Percentiles rank a stretch among this genome's conserved stretches.
phyloP scores from a whole-genome alignment of 2,797 vertebrate species.

The Hozukius guyotensis region DNA sequence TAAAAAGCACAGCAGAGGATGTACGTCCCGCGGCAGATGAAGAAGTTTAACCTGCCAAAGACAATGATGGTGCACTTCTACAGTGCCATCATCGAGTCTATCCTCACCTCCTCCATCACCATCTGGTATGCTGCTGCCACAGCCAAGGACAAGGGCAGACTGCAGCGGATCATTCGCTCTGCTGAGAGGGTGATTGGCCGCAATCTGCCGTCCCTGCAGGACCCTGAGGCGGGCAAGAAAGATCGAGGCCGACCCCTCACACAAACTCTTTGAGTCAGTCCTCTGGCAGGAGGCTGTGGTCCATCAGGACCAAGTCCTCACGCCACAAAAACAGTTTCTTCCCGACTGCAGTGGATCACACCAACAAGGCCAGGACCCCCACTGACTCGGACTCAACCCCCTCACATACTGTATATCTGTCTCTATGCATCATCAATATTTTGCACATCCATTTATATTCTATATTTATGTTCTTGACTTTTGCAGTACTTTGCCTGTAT shows the following conservation, averaged over 20 bases:
- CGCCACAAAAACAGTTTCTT: neutral
- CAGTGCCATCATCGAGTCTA: neutral
- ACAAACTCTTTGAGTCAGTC: neutral
- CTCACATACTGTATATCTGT: too few relatives aligned
- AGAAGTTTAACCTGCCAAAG: neutral
- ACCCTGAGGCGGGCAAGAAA: neutral
- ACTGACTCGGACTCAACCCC: neutral
- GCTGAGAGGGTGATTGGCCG: neutral
- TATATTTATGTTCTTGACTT: too few relatives aligned
- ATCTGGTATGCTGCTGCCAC: neutral
- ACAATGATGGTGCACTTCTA: neutral
- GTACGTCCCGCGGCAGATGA: neutral
- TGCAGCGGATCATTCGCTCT: neutral
- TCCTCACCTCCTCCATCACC: neutral
- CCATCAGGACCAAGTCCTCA: neutral
- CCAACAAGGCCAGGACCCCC: neutral
- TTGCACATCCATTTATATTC: too few relatives aligned
- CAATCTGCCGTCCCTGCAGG: neutral
- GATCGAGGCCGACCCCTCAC: neutral
- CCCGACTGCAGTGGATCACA: neutral
- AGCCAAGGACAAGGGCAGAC: neutral
- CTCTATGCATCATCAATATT: too few relatives aligned
- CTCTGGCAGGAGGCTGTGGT: neutral
- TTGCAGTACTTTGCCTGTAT: too few relatives aligned
- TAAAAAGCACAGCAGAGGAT: neutral